A percentile compares a stretch with the other conserved stretches of the same genome.
phyloP scores from a whole-genome alignment of 2,888 invertebrate genomes.

The Lydus trimaculatus region DNA sequence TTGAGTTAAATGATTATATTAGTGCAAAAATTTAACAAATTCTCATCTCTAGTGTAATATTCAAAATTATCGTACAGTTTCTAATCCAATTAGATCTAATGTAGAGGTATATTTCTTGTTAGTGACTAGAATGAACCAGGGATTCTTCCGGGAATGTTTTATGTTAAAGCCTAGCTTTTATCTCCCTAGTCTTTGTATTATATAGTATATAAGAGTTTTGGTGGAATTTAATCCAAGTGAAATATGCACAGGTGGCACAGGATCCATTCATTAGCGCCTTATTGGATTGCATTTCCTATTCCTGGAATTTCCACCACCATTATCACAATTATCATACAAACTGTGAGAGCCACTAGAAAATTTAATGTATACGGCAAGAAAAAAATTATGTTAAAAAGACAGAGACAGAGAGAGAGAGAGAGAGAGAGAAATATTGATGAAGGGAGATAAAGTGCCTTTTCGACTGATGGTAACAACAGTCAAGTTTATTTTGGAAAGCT shows the following conservation, averaged over 20 bases:
- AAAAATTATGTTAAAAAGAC: background rate
- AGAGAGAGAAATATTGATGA: background rate
- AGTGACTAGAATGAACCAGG: background rate
- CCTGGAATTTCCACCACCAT: background rate
- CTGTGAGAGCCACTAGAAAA: background rate
- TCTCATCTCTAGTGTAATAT: background rate
- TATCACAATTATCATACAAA: background rate
- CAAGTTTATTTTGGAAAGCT: slow-evolving; percentile 23
- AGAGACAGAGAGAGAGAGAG: background rate
- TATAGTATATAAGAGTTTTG: background rate
- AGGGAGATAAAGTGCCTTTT: background rate
- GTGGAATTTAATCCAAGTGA: slow-evolving; percentile 5
- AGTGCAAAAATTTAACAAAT: background rate
- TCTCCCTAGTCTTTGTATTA: background rate
- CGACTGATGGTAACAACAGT: slow-evolving; percentile 12
- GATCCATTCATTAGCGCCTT: slow-evolving; percentile 8
- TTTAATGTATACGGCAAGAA: background rate
- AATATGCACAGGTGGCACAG: slow-evolving; percentile 9
- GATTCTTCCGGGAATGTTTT: background rate
- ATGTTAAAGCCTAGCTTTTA: background rate
- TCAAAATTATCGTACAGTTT: background rate
- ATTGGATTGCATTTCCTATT: background rate
- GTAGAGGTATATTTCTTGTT: background rate
- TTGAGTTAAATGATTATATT: too few relatives aligned
- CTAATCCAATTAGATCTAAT: background rate